Evolutionary conservation across 2,888 invertebrate species (phyloP), one percentile per base, ranked within the genome.

Genomic region (Torymus texanus): DNA sequence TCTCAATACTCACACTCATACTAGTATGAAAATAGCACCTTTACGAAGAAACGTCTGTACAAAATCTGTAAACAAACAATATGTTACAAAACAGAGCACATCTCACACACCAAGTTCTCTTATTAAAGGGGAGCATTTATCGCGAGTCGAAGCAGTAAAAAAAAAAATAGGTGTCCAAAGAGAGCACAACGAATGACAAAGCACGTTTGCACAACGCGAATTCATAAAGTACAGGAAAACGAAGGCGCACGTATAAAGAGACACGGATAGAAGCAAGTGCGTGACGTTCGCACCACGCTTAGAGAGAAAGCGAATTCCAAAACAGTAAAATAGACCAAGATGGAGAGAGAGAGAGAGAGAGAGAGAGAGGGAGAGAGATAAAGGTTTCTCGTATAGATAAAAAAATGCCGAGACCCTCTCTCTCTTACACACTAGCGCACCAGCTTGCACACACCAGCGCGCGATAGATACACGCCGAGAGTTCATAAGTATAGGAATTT

Each of bases 1-100:
- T 56, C n/a, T 55, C n/a, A 11, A 71, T 75, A 87, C 88, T 87
- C 81, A 88, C 87, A 82, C 86, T 87, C 87, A 88, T 87, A 79
- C 66, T 88, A 83, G 83, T 82, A 78, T 76, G 72, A 82, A 76
- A 76, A 77, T 81, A 83, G 82, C 80, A 82, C 83, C 83, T 83
- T 81, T 82, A 82, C 80, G 81, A 80, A 75, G 66, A 79, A 79
- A 68, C 12, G 55, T 84, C 75, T 73, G 81, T 84, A 83, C 75
- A 80, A 82, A 84, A 85, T 79, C 85, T 86, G 84, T 74, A 85
- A 83, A 77, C 62, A 79, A 78, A 80, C 66, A 68, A 76, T 51
- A 55, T 41, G 41, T 41, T 41, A 41, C 41, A 41, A 41, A 41
- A 41, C 41, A 8, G 41, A 41, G 41, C 41, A 41, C 41, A 41